phyloP scores from a whole-genome alignment of 2,888 invertebrate species.

The Escarpia spicata region DNA sequence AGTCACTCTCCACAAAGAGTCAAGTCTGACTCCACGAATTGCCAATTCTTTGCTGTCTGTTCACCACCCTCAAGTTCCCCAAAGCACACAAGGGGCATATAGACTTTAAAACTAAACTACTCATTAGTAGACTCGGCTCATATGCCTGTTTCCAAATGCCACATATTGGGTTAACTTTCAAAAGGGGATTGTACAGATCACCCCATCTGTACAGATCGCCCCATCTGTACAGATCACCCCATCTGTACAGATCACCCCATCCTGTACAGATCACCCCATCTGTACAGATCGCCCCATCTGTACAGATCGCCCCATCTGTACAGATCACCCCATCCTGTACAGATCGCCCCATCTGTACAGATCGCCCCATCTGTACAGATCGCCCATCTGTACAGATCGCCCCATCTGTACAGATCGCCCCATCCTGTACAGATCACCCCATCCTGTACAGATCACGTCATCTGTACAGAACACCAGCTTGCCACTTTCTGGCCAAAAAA shows the following conservation, averaged over 20 bases:
- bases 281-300: not conserved
- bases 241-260: not conserved
- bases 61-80: not conserved
- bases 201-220: too few species aligned
- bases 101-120: not conserved
- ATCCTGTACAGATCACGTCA: too few species aligned
- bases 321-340: not conserved
- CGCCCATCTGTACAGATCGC: not conserved
- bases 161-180: not conserved
- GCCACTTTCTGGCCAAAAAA: too few species aligned
- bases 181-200: not conserved
- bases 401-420: not conserved
- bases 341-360: not conserved
- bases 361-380: not conserved
- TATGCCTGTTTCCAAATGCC: not conserved
- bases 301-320: not conserved
- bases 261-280: not conserved
- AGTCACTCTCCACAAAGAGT: not conserved
- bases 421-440: too few species aligned
- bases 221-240: too few species aligned
- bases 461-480: too few species aligned
- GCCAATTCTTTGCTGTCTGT: not conserved
- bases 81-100: not conserved
- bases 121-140: not conserved
- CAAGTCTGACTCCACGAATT: not conserved